These are phyloP conservation scores for Xenus cinereus DNA, from an alignment of 2,113 vertebrate genomes.

Conservation along the genomic window DNA sequence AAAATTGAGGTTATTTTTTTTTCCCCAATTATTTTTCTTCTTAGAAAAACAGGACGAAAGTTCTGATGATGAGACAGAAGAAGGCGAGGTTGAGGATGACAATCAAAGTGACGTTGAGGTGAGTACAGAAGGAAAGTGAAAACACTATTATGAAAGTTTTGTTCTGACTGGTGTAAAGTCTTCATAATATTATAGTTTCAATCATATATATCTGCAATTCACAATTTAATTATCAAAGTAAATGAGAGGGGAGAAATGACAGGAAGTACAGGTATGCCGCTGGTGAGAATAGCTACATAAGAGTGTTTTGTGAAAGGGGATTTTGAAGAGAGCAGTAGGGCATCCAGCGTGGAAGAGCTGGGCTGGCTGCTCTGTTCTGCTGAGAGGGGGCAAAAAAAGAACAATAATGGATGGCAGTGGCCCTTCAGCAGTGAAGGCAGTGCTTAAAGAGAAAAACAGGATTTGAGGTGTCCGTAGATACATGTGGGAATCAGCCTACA, in stretches of 20 bases:
- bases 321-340: neutral
- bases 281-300: neutral
- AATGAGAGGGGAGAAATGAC: neutral
- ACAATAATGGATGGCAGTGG: neutral
- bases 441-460: neutral
- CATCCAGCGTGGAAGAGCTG: neutral
- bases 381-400: neutral
- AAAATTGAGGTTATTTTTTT: neutral
- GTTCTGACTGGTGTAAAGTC: neutral
- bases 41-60: slow-evolving; percentile 78
- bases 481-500: neutral
- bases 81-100: slow-evolving; percentile 82
- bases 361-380: neutral
- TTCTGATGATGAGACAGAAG: slow-evolving; percentile 85
- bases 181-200: neutral
- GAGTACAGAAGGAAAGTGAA: slow-evolving; percentile 43
- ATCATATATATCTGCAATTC: neutral
- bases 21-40: neutral
- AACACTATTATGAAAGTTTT: neutral
- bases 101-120: slow-evolving; percentile 78
- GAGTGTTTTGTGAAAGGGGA: neutral
- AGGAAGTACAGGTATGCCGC: neutral
- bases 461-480: neutral
- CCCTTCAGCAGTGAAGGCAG: neutral
- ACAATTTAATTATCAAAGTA: neutral